These are phyloP conservation scores for Solenopsis fugax DNA, from an alignment of 1,140 invertebrate species.

Conservation along the genomic window DNA sequence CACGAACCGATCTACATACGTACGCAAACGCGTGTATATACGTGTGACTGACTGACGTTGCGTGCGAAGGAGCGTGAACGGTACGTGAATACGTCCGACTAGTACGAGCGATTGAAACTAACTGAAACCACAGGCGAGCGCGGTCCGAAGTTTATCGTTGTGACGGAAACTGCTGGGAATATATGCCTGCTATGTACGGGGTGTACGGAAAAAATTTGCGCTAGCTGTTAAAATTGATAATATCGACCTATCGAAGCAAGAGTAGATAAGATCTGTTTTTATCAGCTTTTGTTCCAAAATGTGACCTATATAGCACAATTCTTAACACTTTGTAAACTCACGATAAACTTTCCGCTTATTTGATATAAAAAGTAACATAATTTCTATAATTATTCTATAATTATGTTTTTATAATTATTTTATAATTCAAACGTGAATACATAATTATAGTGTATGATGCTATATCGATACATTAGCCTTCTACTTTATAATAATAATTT, in stretches of 20 bases:
- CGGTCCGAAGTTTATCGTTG: slow-evolving; percentile 60
- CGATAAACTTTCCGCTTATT: too few species aligned
- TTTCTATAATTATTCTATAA: too few species aligned
- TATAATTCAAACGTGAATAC: too few species aligned
- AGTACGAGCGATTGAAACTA: slow-evolving; percentile 40
- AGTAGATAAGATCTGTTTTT: neutral
- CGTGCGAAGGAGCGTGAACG: neutral
- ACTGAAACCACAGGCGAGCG: slow-evolving; percentile 59
- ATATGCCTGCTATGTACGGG: neutral
- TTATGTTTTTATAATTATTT: too few species aligned
- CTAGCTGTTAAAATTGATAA: neutral
- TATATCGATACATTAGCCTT: too few species aligned
- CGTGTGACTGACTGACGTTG: neutral
- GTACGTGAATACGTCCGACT: slow-evolving; percentile 25
- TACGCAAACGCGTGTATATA: neutral
- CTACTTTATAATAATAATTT: too few species aligned
- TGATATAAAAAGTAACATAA: too few species aligned
- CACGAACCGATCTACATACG: neutral
- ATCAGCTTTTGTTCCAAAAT: neutral
- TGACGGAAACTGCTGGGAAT: slow-evolving; percentile 38
- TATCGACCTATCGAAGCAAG: neutral
- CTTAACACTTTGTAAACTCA: too few species aligned
- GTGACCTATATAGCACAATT: too few species aligned
- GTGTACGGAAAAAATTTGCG: neutral
- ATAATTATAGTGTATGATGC: too few species aligned